A percentile compares a stretch with the other conserved stretches of the same genome.
Evolutionary conservation across 2,888 invertebrate species (phyloP).

Genomic region (Megamerina dolium): DNA sequence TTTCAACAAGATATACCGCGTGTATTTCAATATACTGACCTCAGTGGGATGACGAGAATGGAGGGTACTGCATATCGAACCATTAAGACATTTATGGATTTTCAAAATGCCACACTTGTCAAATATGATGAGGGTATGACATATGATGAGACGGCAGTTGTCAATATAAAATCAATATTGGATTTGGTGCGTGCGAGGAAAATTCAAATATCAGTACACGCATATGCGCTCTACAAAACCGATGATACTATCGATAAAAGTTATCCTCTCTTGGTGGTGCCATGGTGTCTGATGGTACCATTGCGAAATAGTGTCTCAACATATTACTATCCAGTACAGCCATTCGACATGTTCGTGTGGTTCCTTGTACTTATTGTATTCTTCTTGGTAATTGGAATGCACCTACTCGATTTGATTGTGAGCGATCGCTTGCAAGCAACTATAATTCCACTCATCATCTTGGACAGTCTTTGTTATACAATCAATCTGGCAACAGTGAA

Average conservation of each 20-base stretch:
- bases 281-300: too few species aligned
- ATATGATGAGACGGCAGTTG: too few species aligned
- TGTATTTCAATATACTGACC: too few species aligned
- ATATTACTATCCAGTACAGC: slow-evolving; percentile 30
- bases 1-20: slow-evolving; percentile 30
- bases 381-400: slow-evolving; percentile 9
- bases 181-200: too few species aligned
- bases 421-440: background rate
- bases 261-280: slow-evolving; percentile 34
- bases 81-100: too few species aligned
- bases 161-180: too few species aligned
- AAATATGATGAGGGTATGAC: slow-evolving; percentile 29
- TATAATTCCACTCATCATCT: background rate
- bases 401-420: background rate
- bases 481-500: slow-evolving; percentile 29
- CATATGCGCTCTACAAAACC: too few species aligned
- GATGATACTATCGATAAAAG: slow-evolving; percentile 32
- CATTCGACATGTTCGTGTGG: slow-evolving; percentile 33
- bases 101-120: too few species aligned
- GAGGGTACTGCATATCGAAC: slow-evolving; percentile 31
- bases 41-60: too few species aligned
- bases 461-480: slow-evolving; percentile 28
- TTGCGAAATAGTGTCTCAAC: too few species aligned
- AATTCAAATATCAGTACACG: too few species aligned
- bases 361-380: slow-evolving; percentile 23